Evolutionary conservation across 2,797 vertebrate genomes (phyloP), one percentile per base, ranked within the genome.

Genomic region (Borostomias antarcticus): DNA sequence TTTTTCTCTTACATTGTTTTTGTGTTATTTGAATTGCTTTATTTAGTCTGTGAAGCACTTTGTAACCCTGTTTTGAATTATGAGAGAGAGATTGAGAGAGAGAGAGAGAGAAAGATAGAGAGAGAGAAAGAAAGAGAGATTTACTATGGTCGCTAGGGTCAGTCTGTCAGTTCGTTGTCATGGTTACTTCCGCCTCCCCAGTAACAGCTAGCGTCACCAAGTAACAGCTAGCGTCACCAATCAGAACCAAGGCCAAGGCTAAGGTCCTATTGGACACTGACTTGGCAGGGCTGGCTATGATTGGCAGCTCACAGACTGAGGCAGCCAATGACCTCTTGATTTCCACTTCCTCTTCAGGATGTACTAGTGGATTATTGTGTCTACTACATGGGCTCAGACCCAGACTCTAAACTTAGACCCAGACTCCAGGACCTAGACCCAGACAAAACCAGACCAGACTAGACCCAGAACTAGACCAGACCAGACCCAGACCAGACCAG

Each of bases 281-380:
- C 29, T 8, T 8, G 2, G 15, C 53, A 4, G 7, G 53, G 29
- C 28, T 17, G 13, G 32, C n/a, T 35, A 13, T 58, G 56, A 58
- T 37, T 58, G 56, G 32, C 56, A 58, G 56, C 10, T 21, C 1
- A 35, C 56, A 19, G 32, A 23, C n/a, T 17, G 8, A 15, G 19
- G 10, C 32, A 25, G 25, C 58, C 33, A 59, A 59, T 59, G 13
- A 59, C 35, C 40, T 30, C 45, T n/a, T 57, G 26, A 64, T 4
- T 52, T 33, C 50, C n/a, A 21, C 4, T 25, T 21, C n/a, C 37
- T 58, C 66, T 74, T 40, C 48, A 30, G 17, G 50, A 58, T 30
- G 17, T 64, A 66, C 32, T 52, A 45, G 37, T 53, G 32, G 28
- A 53, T 65, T 68, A 68, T 73, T 56, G 58, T 66, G 59, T 56